Evolutionary conservation across 2,888 invertebrate species (phyloP).

Genomic region (Cistogaster globosa): DNA sequence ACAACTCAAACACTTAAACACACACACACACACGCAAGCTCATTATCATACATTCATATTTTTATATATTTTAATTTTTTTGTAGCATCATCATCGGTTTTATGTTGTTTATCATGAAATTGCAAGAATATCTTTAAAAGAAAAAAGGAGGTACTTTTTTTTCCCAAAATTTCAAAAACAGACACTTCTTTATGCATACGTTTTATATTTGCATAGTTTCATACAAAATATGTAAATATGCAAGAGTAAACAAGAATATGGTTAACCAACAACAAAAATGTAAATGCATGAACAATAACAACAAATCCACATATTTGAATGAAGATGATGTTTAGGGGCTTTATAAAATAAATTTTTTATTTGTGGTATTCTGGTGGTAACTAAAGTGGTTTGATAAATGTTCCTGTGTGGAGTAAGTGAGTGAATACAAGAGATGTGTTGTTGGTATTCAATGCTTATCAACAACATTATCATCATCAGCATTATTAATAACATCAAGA

Average conservation of each 20-base stretch:
- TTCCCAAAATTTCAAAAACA: too few species aligned
- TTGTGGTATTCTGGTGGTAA: constrained; percentile 2
- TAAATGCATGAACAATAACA: too few species aligned
- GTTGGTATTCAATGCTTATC: constrained; percentile 46
- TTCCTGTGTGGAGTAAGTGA: background rate
- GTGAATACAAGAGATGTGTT: background rate
- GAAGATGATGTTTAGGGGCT: too few species aligned
- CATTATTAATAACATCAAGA: background rate
- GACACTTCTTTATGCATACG: too few species aligned
- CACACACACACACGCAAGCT: too few species aligned
- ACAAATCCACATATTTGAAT: too few species aligned
- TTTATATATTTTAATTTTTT: constrained; percentile 26
- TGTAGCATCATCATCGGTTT: background rate
- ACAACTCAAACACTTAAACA: too few species aligned
- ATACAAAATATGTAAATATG: too few species aligned
- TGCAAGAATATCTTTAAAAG: constrained; percentile 44
- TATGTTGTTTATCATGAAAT: constrained; percentile 59
- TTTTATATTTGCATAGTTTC: too few species aligned
- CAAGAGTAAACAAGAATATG: too few species aligned
- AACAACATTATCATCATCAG: background rate
- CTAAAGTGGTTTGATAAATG: constrained; percentile 5
- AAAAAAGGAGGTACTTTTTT: background rate
- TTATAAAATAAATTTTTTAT: background rate
- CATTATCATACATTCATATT: background rate
- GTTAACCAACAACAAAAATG: too few species aligned